Percentiles rank a stretch among this genome's conserved stretches.
phyloP scores from a whole-genome alignment of 2,797 vertebrate genomes.

The Octomys mimax region DNA sequence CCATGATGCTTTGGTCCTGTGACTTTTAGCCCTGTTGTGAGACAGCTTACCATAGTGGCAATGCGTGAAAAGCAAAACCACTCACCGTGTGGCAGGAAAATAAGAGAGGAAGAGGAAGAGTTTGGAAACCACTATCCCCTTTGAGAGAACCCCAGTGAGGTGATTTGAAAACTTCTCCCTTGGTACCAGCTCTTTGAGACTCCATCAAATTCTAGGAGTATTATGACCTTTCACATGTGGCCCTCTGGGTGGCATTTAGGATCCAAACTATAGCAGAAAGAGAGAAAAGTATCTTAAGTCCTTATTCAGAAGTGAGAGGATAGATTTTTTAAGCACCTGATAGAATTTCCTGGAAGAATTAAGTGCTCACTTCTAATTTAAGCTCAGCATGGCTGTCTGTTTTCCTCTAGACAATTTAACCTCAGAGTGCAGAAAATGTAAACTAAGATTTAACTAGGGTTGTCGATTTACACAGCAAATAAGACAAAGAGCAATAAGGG shows the following conservation, averaged over 20 bases:
- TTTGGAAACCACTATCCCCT: not conserved
- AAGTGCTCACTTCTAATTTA: conserved; percentile 42
- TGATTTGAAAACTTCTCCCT: not conserved
- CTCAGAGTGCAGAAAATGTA: not conserved
- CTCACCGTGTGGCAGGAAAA: not conserved
- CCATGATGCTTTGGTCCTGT: not conserved
- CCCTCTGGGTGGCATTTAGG: not conserved
- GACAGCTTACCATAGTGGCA: not conserved
- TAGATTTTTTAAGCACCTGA: not conserved
- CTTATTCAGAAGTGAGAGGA: conserved; percentile 13
- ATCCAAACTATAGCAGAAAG: not conserved
- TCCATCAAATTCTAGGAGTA: not conserved
- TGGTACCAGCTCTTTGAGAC: not conserved
- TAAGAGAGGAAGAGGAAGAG: not conserved
- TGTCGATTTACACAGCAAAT: not conserved
- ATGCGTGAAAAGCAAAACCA: not conserved
- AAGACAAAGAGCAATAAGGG: not conserved
- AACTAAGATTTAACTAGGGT: conserved; percentile 2
- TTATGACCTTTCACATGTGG: not conserved
- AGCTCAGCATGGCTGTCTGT: not conserved
- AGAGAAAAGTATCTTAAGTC: conserved; percentile 31
- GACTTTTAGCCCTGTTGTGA: not conserved
- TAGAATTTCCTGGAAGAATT: not conserved
- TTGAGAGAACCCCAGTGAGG: not conserved
- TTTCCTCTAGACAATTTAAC: conserved; percentile 55